Percentiles rank a stretch among this genome's conserved stretches.
Conservation (phyloP, 2,888 invertebrate species). For the Tiliacea citrago region DNA sequence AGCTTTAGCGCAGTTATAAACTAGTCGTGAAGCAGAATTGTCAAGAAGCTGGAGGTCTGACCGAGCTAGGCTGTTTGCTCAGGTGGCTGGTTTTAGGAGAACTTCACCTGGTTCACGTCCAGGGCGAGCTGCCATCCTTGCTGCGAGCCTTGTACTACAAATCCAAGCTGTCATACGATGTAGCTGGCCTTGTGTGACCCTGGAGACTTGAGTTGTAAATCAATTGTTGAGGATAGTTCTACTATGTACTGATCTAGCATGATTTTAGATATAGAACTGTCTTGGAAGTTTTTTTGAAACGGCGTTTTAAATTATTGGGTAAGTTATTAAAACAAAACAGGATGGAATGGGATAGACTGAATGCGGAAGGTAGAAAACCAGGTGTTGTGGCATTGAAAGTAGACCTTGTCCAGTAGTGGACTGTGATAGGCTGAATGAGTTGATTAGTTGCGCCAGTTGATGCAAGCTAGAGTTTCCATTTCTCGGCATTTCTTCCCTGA, state of each 20-base stretch:
- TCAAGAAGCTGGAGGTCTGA: constrained; percentile 24
- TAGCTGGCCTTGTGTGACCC: neutral
- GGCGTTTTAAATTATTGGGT: neutral
- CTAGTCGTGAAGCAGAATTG: constrained; percentile 19
- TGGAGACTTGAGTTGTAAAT: constrained; percentile 1
- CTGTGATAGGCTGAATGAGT: neutral
- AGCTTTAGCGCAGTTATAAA: constrained; percentile 27
- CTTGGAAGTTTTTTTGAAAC: neutral
- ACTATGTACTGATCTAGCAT: neutral
- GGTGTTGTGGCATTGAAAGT: neutral
- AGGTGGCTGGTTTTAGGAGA: constrained; percentile 12
- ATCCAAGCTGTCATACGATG: neutral
- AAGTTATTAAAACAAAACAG: neutral
- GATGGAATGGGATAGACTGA: neutral
- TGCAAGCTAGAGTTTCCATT: neutral
- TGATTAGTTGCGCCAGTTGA: neutral
- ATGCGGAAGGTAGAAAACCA: neutral
- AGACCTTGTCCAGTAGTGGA: neutral
- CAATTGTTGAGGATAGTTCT: neutral
- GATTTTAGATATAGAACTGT: neutral
- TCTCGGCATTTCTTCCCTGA: neutral
- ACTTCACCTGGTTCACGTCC: constrained; percentile 11
- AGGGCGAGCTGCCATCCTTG: neutral
- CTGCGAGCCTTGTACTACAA: constrained; percentile 1
- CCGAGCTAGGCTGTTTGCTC: constrained; percentile 25